phyloP scores from a whole-genome alignment of 2,113 vertebrate genomes.

The Cettia cetti region DNA sequence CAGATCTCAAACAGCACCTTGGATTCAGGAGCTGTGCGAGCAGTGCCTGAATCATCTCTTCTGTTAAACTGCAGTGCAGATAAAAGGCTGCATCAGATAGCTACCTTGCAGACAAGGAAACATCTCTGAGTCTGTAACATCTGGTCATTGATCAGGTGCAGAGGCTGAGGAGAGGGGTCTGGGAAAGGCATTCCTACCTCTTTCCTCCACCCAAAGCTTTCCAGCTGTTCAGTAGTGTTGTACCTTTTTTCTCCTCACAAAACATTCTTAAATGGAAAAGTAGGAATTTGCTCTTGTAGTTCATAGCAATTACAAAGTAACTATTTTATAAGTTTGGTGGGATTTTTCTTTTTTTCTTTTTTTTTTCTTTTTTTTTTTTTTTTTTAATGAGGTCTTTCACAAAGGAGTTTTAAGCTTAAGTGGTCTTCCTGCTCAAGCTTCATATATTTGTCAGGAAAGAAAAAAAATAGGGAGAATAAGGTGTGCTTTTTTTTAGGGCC shows the following conservation, averaged over 20 bases:
- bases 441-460: neutral
- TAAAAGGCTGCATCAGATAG: neutral
- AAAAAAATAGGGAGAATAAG: neutral
- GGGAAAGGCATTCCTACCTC: neutral
- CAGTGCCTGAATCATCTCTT: neutral
- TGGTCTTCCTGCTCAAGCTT: neutral
- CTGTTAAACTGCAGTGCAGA: neutral
- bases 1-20: neutral
- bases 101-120: neutral
- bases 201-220: neutral
- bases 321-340: neutral
- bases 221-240: neutral
- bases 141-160: neutral
- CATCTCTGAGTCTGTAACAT: neutral
- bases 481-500: conserved; percentile 28
- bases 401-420: conserved; percentile 4
- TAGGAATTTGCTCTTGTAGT: neutral
- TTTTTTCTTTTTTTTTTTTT: neutral
- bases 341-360: neutral
- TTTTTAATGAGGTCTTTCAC: conserved; percentile 1
- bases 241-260: neutral
- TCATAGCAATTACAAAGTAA: conserved; percentile 8
- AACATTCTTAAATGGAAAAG: conserved; percentile 24
- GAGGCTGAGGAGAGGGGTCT: neutral
- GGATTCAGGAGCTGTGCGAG: neutral